Evolutionary conservation across 2,113 vertebrate species (phyloP).

Genomic region (Engraulis encrasicolus): DNA sequence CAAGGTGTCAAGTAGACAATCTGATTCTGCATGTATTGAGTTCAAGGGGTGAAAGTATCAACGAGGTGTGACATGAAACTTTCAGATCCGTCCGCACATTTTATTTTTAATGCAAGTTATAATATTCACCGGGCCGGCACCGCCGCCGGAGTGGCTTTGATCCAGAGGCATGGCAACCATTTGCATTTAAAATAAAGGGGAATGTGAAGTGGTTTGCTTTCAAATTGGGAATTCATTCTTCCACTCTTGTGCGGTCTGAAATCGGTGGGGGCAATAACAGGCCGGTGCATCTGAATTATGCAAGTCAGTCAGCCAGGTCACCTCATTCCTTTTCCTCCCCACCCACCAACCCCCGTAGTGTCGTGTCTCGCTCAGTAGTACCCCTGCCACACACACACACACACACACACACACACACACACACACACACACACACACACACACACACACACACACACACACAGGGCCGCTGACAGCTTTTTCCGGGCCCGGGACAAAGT

Average conservation of each 20-base stretch:
- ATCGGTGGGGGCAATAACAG: neutral
- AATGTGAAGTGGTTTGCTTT: neutral
- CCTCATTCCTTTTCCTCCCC: neutral
- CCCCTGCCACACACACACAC: conserved; percentile 7
- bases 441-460: neutral
- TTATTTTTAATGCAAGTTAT: neutral
- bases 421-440: neutral
- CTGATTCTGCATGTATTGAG: neutral
- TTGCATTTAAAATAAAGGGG: neutral
- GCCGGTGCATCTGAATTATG: neutral
- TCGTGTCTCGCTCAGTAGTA: conserved; percentile 14
- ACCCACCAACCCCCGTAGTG: neutral
- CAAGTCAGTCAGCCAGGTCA: conserved; percentile 1
- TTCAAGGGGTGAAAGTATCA: neutral
- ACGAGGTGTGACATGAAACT: neutral
- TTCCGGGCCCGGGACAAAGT: too few species aligned
- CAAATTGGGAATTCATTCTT: neutral
- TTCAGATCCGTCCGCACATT: neutral
- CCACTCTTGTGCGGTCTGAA: neutral
- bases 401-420: neutral
- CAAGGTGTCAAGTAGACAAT: neutral
- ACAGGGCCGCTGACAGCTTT: too few species aligned
- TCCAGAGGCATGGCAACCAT: neutral
- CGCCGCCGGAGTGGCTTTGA: too few species aligned
- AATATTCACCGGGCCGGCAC: neutral